phyloP scores from a whole-genome alignment of 2,797 vertebrate species.

The Myotis findleyi region DNA sequence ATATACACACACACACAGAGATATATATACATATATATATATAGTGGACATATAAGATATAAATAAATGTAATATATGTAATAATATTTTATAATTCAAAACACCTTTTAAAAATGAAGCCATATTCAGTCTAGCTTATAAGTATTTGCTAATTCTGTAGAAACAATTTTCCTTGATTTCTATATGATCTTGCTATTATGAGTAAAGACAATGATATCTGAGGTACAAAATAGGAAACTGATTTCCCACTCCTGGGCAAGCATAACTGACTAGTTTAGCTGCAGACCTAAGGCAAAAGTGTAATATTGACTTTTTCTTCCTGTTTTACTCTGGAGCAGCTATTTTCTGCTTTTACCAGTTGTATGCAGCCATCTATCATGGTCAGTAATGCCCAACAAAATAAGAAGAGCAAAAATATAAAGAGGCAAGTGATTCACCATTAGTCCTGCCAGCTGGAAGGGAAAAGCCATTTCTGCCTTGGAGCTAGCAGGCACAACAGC shows the following conservation, averaged over 20 bases:
- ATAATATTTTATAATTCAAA: neutral
- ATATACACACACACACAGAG: neutral
- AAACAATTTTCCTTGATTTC: conserved; percentile 49
- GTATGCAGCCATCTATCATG: conserved; percentile 76
- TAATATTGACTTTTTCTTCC: conserved; percentile 69
- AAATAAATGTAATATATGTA: neutral
- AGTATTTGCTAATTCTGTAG: neutral
- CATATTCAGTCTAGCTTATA: neutral
- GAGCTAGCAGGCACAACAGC: conserved; percentile 81
- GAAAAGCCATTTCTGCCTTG: conserved; percentile 78
- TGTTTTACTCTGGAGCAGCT: conserved; percentile 68
- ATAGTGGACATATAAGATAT: neutral
- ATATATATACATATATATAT: neutral
- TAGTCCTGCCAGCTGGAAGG: conserved; percentile 81
- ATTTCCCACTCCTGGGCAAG: conserved; percentile 55
- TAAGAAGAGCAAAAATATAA: conserved; percentile 73
- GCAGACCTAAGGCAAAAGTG: conserved; percentile 55
- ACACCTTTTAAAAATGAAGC: conserved; percentile 8
- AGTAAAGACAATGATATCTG: conserved; percentile 50
- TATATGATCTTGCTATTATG: conserved; percentile 51
- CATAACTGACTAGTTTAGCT: conserved; percentile 47
- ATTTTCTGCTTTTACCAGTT: conserved; percentile 63
- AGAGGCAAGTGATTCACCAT: conserved; percentile 82
- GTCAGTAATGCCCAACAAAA: conserved; percentile 76
- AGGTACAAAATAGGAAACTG: conserved; percentile 46